Conservation (phyloP, 1,140 invertebrate species). For the Dendroctonus valens region DNA sequence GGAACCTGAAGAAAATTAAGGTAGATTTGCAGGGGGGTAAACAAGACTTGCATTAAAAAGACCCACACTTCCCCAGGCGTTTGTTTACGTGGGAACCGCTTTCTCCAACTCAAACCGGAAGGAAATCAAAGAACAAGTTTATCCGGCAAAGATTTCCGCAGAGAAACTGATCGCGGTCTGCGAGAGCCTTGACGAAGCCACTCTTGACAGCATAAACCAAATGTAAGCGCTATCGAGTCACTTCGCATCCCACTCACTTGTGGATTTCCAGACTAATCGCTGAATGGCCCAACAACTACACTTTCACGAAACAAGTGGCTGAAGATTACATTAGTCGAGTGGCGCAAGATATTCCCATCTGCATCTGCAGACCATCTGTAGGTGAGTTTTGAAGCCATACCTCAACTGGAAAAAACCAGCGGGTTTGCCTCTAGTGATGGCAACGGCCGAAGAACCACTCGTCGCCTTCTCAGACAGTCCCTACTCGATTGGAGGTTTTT, state of each 20-base stretch:
- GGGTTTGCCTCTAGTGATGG: conserved; percentile 58
- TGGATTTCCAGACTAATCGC: conserved; percentile 48
- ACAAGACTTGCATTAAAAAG: no score
- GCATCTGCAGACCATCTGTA: conserved; percentile 61
- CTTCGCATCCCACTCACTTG: neutral
- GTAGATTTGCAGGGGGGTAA: conserved; percentile 38
- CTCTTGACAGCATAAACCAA: conserved; percentile 44
- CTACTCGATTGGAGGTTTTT: conserved; percentile 69
- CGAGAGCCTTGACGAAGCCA: conserved; percentile 44
- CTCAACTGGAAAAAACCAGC: neutral
- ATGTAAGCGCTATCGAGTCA: conserved; percentile 2
- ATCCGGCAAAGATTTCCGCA: conserved; percentile 50
- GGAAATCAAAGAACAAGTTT: conserved; percentile 53
- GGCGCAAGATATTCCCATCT: conserved; percentile 56
- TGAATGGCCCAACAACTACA: conserved; percentile 61
- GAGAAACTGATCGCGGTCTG: conserved; percentile 51
- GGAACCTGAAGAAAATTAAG: conserved; percentile 65
- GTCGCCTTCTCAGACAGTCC: conserved; percentile 79
- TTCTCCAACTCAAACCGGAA: conserved; percentile 59
- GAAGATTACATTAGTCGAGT: conserved; percentile 59
- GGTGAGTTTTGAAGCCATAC: conserved; percentile 48
- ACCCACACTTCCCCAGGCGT: conserved; percentile 32
- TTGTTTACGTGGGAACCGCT: conserved; percentile 60
- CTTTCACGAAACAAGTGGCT: conserved; percentile 61
- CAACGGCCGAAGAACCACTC: conserved; percentile 67